phyloP scores from a whole-genome alignment of 2,797 vertebrate species.

The Chaunax sp. region DNA sequence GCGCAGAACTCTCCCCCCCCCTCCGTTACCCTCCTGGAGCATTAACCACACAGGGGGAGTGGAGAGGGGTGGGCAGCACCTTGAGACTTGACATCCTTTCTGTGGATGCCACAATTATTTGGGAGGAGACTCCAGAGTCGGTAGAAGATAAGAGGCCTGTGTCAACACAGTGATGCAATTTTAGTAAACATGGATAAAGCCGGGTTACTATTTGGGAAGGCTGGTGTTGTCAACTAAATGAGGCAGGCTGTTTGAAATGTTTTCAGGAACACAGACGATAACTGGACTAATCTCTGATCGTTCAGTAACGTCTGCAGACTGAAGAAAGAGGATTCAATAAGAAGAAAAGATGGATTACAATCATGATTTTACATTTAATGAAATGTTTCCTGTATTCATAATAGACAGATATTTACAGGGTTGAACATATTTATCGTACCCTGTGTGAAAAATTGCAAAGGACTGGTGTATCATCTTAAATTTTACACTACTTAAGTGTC shows the following conservation, averaged over 20 bases:
- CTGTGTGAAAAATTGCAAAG: slow-evolving; percentile 11
- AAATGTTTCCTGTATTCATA: slow-evolving; percentile 11
- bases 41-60: slow-evolving; percentile 67
- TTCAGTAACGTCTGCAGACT: slow-evolving; percentile 2
- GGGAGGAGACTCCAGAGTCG: slow-evolving; percentile 80
- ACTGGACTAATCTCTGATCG: slow-evolving; percentile 34
- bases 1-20: slow-evolving; percentile 58
- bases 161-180: slow-evolving; percentile 87
- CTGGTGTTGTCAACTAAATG: slow-evolving; percentile 63
- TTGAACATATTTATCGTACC: background rate
- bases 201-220: slow-evolving; percentile 73
- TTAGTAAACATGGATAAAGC: slow-evolving; percentile 78
- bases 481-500: slow-evolving; percentile 62
- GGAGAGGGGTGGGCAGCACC: slow-evolving; percentile 79
- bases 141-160: slow-evolving; percentile 72
- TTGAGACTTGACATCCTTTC: slow-evolving; percentile 86
- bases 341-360: slow-evolving; percentile 5
- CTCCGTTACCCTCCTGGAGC: slow-evolving; percentile 61
- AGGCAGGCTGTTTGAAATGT: slow-evolving; percentile 47
- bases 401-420: slow-evolving; percentile 20
- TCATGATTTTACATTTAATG: background rate
- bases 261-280: slow-evolving; percentile 28
- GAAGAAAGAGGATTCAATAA: background rate
- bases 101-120: slow-evolving; percentile 80
- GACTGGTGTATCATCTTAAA: slow-evolving; percentile 41